phyloP scores from a whole-genome alignment of 2,113 vertebrate genomes.

The Lagenorhynchus albirostris region DNA sequence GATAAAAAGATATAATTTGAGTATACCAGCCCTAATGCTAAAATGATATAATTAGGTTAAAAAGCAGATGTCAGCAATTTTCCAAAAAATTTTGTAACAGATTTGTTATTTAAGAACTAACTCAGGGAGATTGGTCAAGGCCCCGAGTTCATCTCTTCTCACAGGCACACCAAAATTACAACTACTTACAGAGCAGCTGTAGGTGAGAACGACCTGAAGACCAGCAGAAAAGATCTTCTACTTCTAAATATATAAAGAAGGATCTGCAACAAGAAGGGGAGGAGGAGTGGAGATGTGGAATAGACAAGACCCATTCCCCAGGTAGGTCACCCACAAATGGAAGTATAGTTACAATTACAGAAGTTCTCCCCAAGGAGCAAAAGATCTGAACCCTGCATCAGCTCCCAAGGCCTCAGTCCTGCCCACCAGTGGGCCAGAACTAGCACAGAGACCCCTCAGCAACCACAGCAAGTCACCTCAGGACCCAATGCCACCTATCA shows the following conservation, averaged over 20 bases:
- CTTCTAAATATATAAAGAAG: not conserved
- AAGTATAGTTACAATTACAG: not conserved
- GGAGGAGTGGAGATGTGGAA: not conserved
- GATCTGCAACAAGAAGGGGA: not conserved
- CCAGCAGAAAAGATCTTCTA: not conserved
- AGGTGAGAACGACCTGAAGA: not conserved
- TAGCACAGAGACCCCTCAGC: not conserved
- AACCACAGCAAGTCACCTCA: not conserved
- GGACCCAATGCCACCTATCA: not conserved
- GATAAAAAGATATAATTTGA: not conserved
- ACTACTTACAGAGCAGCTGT: not conserved
- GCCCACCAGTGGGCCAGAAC: not conserved
- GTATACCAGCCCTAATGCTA: not conserved
- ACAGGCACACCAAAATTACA: not conserved
- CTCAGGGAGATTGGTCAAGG: not conserved
- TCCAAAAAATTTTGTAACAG: not conserved
- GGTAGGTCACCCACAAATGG: not conserved
- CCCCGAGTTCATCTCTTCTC: not conserved
- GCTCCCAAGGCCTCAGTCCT: not conserved
- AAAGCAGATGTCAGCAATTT: not conserved
- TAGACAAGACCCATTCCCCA: not conserved
- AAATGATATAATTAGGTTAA: not conserved
- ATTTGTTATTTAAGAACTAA: not conserved
- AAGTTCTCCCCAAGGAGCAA: not conserved
- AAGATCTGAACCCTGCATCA: not conserved